These are phyloP conservation scores for Rhadinocentrus ornatus DNA, from an alignment of 2,797 vertebrate genomes.

Conservation along the genomic window DNA sequence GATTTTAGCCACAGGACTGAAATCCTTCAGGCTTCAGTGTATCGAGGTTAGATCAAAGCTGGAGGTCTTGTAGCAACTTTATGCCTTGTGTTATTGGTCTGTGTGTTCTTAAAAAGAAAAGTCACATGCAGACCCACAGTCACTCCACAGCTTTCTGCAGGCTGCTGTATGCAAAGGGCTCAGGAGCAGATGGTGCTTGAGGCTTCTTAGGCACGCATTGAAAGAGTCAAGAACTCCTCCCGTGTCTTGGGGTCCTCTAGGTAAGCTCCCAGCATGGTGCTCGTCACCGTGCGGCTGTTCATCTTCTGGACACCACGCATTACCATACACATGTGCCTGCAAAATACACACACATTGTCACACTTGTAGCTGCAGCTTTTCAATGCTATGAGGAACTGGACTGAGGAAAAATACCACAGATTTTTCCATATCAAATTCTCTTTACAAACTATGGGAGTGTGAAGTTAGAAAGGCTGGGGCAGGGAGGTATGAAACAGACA, in stretches of 20 bases:
- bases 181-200: slow-evolving; percentile 11
- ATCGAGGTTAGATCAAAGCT: slow-evolving; percentile 13
- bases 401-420: not conserved
- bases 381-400: not conserved
- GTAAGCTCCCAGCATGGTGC: slow-evolving; percentile 84
- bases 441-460: not conserved
- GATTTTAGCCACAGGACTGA: slow-evolving; percentile 33
- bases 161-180: slow-evolving; percentile 13
- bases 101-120: not conserved
- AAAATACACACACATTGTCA: slow-evolving; percentile 22
- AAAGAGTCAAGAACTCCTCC: slow-evolving; percentile 84
- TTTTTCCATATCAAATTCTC: slow-evolving; percentile 2
- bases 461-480: not conserved
- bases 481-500: not conserved
- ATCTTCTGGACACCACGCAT: slow-evolving; percentile 89
- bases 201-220: slow-evolving; percentile 60
- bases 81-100: not conserved
- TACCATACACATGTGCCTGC: slow-evolving; percentile 86
- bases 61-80: slow-evolving; percentile 24
- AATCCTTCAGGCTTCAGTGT: slow-evolving; percentile 34
- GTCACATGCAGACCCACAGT: slow-evolving; percentile 11
- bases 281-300: slow-evolving; percentile 85
- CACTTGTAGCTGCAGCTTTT: slow-evolving; percentile 2
- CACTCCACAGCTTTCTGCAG: not conserved
- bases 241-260: slow-evolving; percentile 85